A percentile compares a stretch with the other conserved stretches of the same genome.
Conservation (phyloP, 2,888 invertebrate genomes). For the Watsonalla binaria region DNA sequence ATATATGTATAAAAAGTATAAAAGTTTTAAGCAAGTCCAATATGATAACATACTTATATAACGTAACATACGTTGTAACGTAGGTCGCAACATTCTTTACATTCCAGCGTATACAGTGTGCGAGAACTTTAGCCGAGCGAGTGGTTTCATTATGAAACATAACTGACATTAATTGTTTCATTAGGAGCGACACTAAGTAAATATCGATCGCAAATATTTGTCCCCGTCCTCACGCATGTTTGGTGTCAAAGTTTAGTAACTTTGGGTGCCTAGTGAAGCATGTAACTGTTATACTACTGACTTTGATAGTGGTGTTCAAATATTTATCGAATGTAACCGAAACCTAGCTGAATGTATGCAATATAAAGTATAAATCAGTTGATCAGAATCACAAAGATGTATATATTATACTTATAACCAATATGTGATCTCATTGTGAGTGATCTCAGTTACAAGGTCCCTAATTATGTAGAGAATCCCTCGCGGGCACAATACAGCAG, state of each 20-base stretch:
- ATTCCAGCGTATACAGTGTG: too few relatives aligned
- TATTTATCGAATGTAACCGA: neutral
- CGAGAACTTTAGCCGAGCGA: neutral
- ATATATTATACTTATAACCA: too few relatives aligned
- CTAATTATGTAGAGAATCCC: slow-evolving; percentile 1
- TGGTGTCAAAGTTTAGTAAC: neutral
- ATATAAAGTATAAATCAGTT: too few relatives aligned
- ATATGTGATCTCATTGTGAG: neutral
- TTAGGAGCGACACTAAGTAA: slow-evolving; percentile 18
- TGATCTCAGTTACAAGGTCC: neutral
- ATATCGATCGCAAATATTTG: slow-evolving; percentile 8
- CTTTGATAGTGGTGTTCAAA: neutral
- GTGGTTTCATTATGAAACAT: slow-evolving; percentile 15
- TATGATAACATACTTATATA: too few relatives aligned
- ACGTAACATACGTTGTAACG: too few relatives aligned
- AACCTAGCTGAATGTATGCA: neutral
- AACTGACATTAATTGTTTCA: slow-evolving; percentile 20
- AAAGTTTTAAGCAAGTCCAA: too few relatives aligned
- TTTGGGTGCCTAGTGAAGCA: neutral
- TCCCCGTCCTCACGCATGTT: neutral
- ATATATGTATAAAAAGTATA: too few relatives aligned
- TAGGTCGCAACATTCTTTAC: too few relatives aligned
- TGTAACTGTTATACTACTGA: neutral
- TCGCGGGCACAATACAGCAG: neutral
- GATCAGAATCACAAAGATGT: too few relatives aligned